A percentile compares a stretch with the other conserved stretches of the same genome.
phyloP scores from a whole-genome alignment of 1,140 invertebrate species.

The Drosophila novamexicana region DNA sequence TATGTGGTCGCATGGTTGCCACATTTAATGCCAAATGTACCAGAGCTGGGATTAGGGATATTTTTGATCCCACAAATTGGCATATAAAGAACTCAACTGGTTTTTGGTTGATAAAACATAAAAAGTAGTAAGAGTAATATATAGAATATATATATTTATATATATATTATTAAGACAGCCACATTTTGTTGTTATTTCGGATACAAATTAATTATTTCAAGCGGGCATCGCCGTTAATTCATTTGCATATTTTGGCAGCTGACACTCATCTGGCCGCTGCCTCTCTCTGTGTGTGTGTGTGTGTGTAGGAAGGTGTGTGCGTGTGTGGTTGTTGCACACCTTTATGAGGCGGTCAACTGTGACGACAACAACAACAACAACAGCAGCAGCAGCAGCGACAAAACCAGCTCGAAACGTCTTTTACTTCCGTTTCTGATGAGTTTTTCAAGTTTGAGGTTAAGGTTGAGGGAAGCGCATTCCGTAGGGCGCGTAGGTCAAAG shows the following conservation, averaged over 20 bases:
- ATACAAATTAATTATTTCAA: neutral
- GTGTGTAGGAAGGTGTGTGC: constrained; percentile 13
- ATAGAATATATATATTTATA: too few relatives aligned
- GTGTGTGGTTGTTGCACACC: constrained; percentile 44
- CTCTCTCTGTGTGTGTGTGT: neutral
- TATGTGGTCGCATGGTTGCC: too few relatives aligned
- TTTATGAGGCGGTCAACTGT: constrained; percentile 68
- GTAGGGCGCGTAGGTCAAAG: too few relatives aligned
- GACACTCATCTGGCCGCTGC: constrained; percentile 26
- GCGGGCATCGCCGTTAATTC: constrained; percentile 10
- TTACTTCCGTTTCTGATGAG: constrained; percentile 61
- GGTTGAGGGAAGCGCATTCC: constrained; percentile 43
- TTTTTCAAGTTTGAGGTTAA: constrained; percentile 66
- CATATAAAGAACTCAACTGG: too few relatives aligned
- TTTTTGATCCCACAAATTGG: too few relatives aligned
- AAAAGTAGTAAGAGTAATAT: too few relatives aligned
- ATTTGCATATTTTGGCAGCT: constrained; percentile 57
- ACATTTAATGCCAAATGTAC: too few relatives aligned
- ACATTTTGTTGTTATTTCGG: neutral
- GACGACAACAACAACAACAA: constrained; percentile 43
- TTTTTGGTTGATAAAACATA: too few relatives aligned
- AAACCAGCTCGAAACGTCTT: constrained; percentile 47
- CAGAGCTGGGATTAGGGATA: too few relatives aligned
- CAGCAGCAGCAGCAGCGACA: constrained; percentile 2
- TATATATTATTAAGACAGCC: neutral